Conservation (phyloP, 2,888 invertebrate species). For the Himalopsyche japonica region DNA sequence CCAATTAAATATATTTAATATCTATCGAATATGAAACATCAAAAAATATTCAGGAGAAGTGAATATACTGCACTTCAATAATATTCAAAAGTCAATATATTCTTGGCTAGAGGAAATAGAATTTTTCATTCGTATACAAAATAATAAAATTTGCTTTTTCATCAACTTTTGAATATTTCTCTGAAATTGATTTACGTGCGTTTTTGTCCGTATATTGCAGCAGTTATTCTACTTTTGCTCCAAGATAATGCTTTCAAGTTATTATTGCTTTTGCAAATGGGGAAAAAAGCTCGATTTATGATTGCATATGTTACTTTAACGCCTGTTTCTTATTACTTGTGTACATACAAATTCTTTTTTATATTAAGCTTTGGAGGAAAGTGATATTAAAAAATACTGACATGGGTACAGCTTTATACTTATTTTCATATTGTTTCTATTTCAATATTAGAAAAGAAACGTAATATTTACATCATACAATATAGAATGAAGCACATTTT, state of each 20-base stretch:
- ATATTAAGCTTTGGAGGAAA: background rate
- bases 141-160: background rate
- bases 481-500: no score
- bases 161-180: background rate
- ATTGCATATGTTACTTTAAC: conserved; percentile 33
- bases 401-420: background rate
- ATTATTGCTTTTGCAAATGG: conserved; percentile 23
- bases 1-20: no score
- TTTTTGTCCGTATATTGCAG: background rate
- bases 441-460: no score
- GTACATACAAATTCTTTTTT: background rate
- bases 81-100: no score
- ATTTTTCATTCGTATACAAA: no score
- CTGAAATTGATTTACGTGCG: background rate
- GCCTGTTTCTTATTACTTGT: conserved; percentile 27
- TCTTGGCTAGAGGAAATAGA: no score
- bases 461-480: no score
- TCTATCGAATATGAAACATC: no score
- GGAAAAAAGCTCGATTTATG: conserved; percentile 31
- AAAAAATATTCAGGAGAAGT: no score
- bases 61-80: no score
- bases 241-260: conserved; percentile 21
- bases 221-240: background rate
- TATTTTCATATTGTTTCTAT: no score
- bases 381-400: background rate